Percentiles rank a stretch among this genome's conserved stretches.
phyloP scores from a whole-genome alignment of 2,888 invertebrate genomes.

The Eutolmus rufibarbis region DNA sequence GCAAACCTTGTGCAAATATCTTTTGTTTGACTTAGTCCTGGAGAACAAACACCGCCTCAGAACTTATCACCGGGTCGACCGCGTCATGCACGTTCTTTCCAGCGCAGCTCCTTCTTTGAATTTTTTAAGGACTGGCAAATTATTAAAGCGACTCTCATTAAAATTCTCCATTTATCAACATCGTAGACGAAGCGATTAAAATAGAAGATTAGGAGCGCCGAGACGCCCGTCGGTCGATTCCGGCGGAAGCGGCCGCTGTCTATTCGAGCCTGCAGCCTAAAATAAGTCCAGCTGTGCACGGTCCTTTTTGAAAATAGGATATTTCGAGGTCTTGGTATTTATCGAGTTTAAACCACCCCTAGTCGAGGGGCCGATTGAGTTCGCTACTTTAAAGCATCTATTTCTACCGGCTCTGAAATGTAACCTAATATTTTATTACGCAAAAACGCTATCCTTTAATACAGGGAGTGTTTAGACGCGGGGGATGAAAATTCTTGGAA shows the following conservation, averaged over 20 bases:
- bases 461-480: background rate
- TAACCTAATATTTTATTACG: background rate
- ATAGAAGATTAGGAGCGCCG: background rate
- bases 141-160: constrained; percentile 25
- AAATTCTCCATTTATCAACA: constrained; percentile 6
- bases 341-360: background rate
- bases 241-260: background rate
- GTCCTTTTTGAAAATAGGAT: background rate
- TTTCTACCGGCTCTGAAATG: background rate
- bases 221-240: background rate
- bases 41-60: constrained; percentile 28
- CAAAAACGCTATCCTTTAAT: background rate
- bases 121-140: background rate
- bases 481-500: too few species aligned
- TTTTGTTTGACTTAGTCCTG: constrained; percentile 34
- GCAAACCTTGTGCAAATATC: constrained; percentile 35
- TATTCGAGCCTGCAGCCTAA: background rate
- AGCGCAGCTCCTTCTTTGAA: background rate
- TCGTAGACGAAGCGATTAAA: background rate
- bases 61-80: constrained; percentile 17
- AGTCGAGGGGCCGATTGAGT: background rate
- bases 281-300: background rate
- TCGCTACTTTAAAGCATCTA: background rate
- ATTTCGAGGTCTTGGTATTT: background rate
- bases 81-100: background rate